A percentile compares a stretch with the other conserved stretches of the same genome.
These are phyloP conservation scores for Nebria brevicollis DNA, from an alignment of 2,888 invertebrate genomes.

Conservation along the genomic window DNA sequence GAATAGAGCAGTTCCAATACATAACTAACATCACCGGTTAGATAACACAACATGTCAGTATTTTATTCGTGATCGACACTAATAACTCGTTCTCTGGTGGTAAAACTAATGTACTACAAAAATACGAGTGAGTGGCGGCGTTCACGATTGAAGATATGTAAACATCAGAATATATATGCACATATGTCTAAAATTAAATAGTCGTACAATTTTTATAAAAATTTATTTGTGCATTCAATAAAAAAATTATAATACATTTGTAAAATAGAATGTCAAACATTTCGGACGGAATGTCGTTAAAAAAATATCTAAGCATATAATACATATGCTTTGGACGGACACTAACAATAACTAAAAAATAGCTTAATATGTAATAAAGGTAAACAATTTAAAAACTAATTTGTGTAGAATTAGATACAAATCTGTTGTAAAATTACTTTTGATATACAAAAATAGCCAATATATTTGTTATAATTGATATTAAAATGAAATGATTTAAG, in stretches of 20 bases:
- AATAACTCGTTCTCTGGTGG: no score
- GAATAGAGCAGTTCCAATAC: neutral
- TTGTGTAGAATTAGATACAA: neutral
- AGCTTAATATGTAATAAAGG: slow-evolving; percentile 14
- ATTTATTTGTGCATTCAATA: slow-evolving; percentile 18
- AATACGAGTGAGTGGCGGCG: no score
- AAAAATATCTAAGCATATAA: neutral
- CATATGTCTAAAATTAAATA: no score
- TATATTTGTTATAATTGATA: slow-evolving; percentile 30
- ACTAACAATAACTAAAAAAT: neutral
- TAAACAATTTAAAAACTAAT: neutral
- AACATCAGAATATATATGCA: no score
- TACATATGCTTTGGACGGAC: slow-evolving; percentile 22
- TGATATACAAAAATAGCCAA: slow-evolving; percentile 25
- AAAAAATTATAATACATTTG: slow-evolving; percentile 28
- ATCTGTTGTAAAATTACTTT: slow-evolving; percentile 20
- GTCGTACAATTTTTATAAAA: neutral
- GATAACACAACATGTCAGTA: no score
- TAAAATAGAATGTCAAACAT: slow-evolving; percentile 19
- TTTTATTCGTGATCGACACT: no score
- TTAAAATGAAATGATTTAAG: slow-evolving; percentile 9
- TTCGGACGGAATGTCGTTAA: neutral
- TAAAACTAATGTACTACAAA: no score
- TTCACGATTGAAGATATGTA: no score
- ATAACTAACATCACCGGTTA: neutral